A percentile compares a stretch with the other conserved stretches of the same genome.
phyloP scores from a whole-genome alignment of 2,888 invertebrate genomes.

The Isotomurus palustris region DNA sequence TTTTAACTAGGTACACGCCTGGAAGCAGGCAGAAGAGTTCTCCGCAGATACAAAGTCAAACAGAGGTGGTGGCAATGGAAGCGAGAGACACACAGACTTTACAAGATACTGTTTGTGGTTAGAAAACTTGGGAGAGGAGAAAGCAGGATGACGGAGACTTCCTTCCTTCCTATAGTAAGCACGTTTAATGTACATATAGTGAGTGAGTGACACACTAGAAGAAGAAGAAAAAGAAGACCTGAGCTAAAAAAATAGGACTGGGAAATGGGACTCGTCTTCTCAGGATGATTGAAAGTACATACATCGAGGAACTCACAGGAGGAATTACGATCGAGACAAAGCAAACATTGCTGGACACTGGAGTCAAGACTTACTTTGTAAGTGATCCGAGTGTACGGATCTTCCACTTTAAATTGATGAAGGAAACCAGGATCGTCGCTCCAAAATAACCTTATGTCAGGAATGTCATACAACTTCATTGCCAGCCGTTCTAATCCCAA shows the following conservation, averaged over 20 bases:
- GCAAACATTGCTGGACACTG: slow-evolving; percentile 1
- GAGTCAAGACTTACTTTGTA: slow-evolving; percentile 64
- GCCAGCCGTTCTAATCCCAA: slow-evolving; percentile 92
- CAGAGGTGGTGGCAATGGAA: not conserved
- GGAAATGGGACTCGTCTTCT: slow-evolving; percentile 8
- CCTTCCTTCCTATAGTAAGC: too few species aligned
- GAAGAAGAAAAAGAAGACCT: not conserved
- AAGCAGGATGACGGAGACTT: too few species aligned
- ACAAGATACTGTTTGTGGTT: too few species aligned
- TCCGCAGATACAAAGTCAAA: slow-evolving; percentile 7
- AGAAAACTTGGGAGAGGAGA: not conserved
- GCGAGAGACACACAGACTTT: too few species aligned
- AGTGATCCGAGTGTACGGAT: slow-evolving; percentile 62
- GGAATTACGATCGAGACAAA: not conserved
- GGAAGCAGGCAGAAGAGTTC: not conserved
- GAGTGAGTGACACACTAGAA: too few species aligned
- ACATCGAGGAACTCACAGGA: not conserved
- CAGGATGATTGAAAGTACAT: not conserved
- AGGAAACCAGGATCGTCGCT: slow-evolving; percentile 86
- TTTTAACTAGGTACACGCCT: not conserved
- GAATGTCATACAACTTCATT: slow-evolving; percentile 91
- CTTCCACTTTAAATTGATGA: slow-evolving; percentile 75
- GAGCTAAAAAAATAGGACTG: not conserved
- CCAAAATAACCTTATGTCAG: slow-evolving; percentile 97
- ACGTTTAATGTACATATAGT: too few species aligned